Evolutionary conservation across 2,797 vertebrate genomes (phyloP), one percentile per base, ranked within the genome.

Genomic region (Petrocephalus schoutedeni): DNA sequence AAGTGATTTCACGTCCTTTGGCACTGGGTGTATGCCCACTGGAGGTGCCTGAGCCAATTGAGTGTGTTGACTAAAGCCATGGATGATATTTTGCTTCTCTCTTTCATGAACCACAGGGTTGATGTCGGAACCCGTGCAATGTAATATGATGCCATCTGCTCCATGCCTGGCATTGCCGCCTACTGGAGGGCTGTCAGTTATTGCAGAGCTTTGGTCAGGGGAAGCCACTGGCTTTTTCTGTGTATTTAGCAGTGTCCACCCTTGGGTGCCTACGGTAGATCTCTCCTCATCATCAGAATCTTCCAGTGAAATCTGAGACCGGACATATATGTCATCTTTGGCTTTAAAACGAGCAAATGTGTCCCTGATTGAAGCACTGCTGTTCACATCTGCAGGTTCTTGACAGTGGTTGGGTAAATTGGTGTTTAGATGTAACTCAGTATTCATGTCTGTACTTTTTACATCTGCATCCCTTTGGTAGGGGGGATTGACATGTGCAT

Each of bases 251-350:
- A 86, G 49, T n/a, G 41, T 83, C 94, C 94, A 91, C 64, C 91
- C 90, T 54, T 94, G 95, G 90, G 94, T 94, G 93, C 92, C 84
- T 0, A 6, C 92, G 93, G 3, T 93, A 94, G 87, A 91, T 92
- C 3, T 91, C 92, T 64, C 94, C 92, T 67, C 86, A 54, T 95
- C 94, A 56, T 95, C 95, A 3, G 95, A 95, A 86, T 95, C 94
- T 88, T 95, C 95, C 93, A 95, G 94, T 14, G 95, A 95, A 87
- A 95, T 95, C 74, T 95, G 94, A 41, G 95, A 95, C 90, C 92
- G 94, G 77, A 95, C 95, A 86, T 95, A 95, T n/a, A 95, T 90
- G 28, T 95, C 94, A 87, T 95, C 94, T 89, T 93, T 93, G 85
- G 93, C 92, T 93, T 94, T 95, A 89, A 95, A 94, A 91, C 93